Percentiles rank a stretch among this genome's conserved stretches.
Conservation (phyloP, 2,797 vertebrate species). For the Leptoclinus maculatus region DNA sequence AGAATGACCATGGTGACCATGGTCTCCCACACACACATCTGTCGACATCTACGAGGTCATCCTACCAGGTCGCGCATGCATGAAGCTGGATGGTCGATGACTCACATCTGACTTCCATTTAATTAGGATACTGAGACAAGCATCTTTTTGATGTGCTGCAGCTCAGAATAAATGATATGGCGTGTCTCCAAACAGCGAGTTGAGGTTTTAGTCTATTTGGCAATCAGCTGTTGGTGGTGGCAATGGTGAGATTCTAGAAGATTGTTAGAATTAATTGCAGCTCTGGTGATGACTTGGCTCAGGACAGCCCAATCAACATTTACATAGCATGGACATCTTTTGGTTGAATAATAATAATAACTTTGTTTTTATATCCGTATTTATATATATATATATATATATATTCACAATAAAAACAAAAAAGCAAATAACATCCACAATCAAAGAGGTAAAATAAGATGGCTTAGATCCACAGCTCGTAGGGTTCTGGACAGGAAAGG, state of each 20-base stretch:
- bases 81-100: slow-evolving; percentile 10
- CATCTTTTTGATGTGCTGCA: slow-evolving; percentile 4
- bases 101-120: slow-evolving; percentile 12
- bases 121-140: slow-evolving; percentile 15
- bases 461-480: too few relatives aligned
- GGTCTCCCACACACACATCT: background rate
- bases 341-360: background rate
- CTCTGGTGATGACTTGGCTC: slow-evolving; percentile 6
- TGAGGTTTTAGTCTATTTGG: slow-evolving; percentile 3
- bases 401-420: too few relatives aligned
- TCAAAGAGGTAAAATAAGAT: too few relatives aligned
- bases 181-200: background rate
- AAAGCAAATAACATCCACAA: too few relatives aligned
- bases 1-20: slow-evolving; percentile 14
- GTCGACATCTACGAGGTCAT: slow-evolving; percentile 8
- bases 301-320: background rate
- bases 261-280: background rate
- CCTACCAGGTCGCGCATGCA: slow-evolving; percentile 4
- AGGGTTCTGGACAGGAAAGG: too few relatives aligned
- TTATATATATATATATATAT: too few relatives aligned
- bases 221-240: background rate
- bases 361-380: too few relatives aligned
- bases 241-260: background rate
- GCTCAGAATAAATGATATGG: background rate
- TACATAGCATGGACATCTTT: background rate